Conservation (phyloP, 2,113 vertebrate species). For the Cavia aperea region DNA sequence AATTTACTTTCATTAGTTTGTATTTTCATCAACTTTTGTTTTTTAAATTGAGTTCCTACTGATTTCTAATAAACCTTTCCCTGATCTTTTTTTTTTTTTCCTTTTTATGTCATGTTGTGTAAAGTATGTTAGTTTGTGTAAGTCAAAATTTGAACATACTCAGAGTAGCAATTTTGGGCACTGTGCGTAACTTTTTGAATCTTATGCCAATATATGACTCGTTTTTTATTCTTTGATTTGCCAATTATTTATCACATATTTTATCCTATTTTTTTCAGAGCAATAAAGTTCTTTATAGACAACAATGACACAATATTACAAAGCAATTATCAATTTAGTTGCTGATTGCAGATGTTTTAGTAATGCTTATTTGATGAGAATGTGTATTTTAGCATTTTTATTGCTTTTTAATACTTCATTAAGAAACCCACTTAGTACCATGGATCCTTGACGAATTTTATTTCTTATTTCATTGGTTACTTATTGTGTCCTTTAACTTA, state of each 20-base stretch:
- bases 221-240: background rate
- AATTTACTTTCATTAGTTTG: conserved; percentile 47
- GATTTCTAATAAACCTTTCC: background rate
- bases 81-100: background rate
- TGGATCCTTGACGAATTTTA: background rate
- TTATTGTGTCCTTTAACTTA: background rate
- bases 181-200: background rate
- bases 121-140: background rate
- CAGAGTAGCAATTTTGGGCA: background rate
- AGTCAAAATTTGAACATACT: background rate
- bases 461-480: conserved; percentile 6
- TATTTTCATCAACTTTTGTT: conserved; percentile 9
- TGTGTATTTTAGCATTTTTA: background rate
- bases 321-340: background rate
- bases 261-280: background rate
- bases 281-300: background rate
- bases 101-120: background rate
- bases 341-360: background rate
- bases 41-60: background rate
- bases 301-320: background rate
- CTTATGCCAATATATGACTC: background rate
- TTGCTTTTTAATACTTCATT: background rate
- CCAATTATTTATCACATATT: background rate
- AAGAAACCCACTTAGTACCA: conserved; percentile 8
- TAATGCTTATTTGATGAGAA: background rate